Percentiles rank a stretch among this genome's conserved stretches.
Evolutionary conservation across 2,797 vertebrate species (phyloP).

Genomic region (Hypotaenidia philippensis): DNA sequence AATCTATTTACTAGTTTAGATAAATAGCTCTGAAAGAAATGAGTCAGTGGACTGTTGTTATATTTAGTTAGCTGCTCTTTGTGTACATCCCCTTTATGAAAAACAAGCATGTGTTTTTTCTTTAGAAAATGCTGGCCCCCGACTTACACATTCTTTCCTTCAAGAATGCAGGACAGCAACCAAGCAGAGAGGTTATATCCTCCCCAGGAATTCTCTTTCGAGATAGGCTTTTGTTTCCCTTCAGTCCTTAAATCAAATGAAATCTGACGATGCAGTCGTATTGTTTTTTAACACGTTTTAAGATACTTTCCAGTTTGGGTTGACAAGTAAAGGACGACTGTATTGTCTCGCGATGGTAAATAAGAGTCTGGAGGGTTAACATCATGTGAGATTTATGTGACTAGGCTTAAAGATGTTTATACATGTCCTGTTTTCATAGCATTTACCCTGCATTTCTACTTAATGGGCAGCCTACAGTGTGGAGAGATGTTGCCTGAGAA

Average conservation of each 20-base stretch:
- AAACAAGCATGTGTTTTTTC: constrained; percentile 36
- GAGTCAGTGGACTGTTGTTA: neutral
- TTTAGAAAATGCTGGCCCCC: neutral
- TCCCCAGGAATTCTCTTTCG: constrained; percentile 25
- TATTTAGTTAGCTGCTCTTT: constrained; percentile 42
- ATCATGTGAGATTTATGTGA: neutral
- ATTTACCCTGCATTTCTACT: neutral
- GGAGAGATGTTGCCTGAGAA: neutral
- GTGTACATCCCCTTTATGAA: neutral
- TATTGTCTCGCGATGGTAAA: neutral
- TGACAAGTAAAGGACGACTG: neutral
- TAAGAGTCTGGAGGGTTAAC: neutral
- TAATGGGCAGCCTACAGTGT: neutral
- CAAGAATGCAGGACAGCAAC: constrained; percentile 23
- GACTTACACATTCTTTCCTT: constrained; percentile 9
- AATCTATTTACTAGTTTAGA: neutral
- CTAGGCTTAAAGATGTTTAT: neutral
- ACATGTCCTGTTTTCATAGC: neutral
- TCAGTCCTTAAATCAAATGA: constrained; percentile 2
- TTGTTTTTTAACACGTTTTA: neutral
- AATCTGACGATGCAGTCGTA: neutral
- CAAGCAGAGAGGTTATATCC: constrained; percentile 32
- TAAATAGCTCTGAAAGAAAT: constrained; percentile 28
- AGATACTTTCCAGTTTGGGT: neutral
- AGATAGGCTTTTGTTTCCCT: neutral